A percentile compares a stretch with the other conserved stretches of the same genome.
Evolutionary conservation across 1,140 invertebrate genomes (phyloP).

Genomic region (Cylas formicarius): DNA sequence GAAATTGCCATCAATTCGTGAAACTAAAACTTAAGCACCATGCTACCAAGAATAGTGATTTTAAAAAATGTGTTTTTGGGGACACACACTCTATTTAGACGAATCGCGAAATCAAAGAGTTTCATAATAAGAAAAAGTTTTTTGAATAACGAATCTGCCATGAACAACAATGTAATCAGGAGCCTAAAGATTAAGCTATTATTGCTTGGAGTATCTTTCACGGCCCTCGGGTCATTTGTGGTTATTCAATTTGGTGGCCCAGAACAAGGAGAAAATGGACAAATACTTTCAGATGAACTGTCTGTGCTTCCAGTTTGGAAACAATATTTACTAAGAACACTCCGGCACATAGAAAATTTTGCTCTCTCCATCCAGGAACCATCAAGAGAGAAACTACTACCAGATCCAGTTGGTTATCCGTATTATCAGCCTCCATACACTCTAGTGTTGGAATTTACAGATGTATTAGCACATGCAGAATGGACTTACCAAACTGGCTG

Average conservation of each 20-base stretch:
- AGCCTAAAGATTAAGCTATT: too few relatives aligned
- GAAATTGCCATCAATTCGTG: too few relatives aligned
- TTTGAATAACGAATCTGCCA: conserved; percentile 1
- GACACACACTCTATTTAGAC: too few relatives aligned
- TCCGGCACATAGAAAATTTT: conserved; percentile 16
- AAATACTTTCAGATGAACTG: conserved; percentile 71
- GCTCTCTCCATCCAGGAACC: conserved; percentile 73
- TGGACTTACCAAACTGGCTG: conserved; percentile 81
- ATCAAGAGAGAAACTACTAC: conserved; percentile 86
- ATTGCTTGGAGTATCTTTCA: conserved; percentile 45
- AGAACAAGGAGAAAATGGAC: conserved; percentile 61
- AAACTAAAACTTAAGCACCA: too few relatives aligned
- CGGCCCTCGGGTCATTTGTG: conserved; percentile 43
- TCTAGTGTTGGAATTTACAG: conserved; percentile 90
- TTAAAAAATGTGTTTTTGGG: too few relatives aligned
- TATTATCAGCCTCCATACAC: conserved; percentile 98
- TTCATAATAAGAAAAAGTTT: too few relatives aligned
- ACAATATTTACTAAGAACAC: conserved; percentile 61
- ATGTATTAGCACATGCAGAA: conserved; percentile 93
- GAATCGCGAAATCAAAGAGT: too few relatives aligned
- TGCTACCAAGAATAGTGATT: too few relatives aligned
- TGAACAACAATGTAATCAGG: conserved; percentile 7
- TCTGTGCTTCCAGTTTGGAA: conserved; percentile 58
- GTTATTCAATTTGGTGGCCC: conserved; percentile 64
- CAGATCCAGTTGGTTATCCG: conserved; percentile 84